Conservation (phyloP, 2,888 invertebrate genomes). For the Synanthedon myopaeformis region DNA sequence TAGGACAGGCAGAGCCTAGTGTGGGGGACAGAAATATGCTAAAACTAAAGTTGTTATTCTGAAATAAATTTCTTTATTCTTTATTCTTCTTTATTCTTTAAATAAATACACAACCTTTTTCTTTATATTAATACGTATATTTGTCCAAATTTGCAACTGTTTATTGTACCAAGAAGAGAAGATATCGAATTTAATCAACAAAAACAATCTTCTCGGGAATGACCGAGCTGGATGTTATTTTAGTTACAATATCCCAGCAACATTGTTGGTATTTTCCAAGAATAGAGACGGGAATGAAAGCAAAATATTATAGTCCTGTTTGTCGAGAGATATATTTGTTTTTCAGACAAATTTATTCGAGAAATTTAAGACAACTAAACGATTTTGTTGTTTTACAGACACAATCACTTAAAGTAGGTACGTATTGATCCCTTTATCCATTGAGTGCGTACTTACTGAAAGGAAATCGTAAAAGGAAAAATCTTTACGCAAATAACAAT, state of each 20-base stretch:
- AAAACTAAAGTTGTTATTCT: too few relatives aligned
- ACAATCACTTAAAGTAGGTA: background rate
- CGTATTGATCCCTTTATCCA: constrained; percentile 1
- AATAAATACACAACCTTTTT: too few relatives aligned
- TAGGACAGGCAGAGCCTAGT: too few relatives aligned
- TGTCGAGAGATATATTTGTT: constrained; percentile 17
- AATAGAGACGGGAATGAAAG: constrained; percentile 19
- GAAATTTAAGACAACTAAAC: background rate
- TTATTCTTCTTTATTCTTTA: too few relatives aligned
- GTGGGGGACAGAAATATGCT: too few relatives aligned
- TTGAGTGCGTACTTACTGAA: background rate
- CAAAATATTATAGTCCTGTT: constrained; percentile 38
- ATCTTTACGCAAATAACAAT: constrained; percentile 2
- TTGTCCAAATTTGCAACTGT: too few relatives aligned
- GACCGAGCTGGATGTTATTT: background rate
- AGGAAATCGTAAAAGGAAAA: background rate
- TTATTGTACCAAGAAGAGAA: background rate
- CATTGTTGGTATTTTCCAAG: constrained; percentile 35
- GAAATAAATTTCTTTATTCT: too few relatives aligned
- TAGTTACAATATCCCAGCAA: constrained; percentile 14
- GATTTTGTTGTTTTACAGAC: background rate
- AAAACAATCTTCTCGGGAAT: background rate
- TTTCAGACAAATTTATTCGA: background rate
- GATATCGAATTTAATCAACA: background rate
- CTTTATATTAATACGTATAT: too few relatives aligned